These are phyloP conservation scores for Spialia ferax DNA, from an alignment of 2,888 invertebrate species.

Conservation along the genomic window DNA sequence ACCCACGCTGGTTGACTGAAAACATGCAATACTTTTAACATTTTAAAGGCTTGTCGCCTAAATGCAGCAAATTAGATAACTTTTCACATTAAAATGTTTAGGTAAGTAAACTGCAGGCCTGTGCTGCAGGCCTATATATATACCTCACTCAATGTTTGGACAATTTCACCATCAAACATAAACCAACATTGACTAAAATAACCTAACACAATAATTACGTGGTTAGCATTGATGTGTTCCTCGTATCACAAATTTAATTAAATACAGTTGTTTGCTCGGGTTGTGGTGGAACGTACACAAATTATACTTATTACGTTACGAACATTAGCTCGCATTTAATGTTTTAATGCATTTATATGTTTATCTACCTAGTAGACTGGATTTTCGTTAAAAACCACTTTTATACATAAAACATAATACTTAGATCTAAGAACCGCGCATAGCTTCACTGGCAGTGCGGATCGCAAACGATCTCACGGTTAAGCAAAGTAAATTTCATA, in stretches of 20 bases:
- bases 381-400: too few species aligned
- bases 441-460: too few species aligned
- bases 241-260: slow-evolving; percentile 22
- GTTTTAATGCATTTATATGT: too few species aligned
- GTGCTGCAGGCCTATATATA: too few species aligned
- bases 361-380: too few species aligned
- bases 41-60: too few species aligned
- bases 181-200: slow-evolving; percentile 10
- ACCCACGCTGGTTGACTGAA: too few species aligned
- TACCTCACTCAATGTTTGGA: not conserved
- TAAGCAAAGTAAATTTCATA: too few species aligned
- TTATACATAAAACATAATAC: too few species aligned
- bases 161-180: slow-evolving; percentile 3
- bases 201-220: slow-evolving; percentile 10
- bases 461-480: too few species aligned
- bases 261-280: slow-evolving; percentile 24
- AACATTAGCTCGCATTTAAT: slow-evolving; percentile 3
- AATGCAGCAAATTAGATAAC: not conserved
- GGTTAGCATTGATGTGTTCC: slow-evolving; percentile 14
- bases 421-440: too few species aligned
- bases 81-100: not conserved
- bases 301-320: slow-evolving; percentile 14
- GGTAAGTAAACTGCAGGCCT: not conserved
- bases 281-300: slow-evolving; percentile 26
- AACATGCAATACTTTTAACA: too few species aligned